A percentile compares a stretch with the other conserved stretches of the same genome.
Conservation (phyloP, 2,113 vertebrate species). For the Peucedramus taeniatus region DNA sequence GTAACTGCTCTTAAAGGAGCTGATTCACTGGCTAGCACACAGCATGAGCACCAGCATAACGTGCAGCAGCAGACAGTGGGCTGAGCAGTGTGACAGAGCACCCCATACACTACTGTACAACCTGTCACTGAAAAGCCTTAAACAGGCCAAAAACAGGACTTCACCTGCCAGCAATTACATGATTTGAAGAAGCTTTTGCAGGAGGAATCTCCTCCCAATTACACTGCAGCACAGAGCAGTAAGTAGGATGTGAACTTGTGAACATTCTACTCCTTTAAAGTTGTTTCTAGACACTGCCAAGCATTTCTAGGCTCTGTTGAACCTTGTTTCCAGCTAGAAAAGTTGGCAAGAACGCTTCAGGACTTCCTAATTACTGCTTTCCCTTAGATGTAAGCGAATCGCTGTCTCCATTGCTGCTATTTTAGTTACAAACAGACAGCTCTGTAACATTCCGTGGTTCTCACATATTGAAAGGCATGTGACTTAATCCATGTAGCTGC, state of each 20-base stretch:
- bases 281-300: not conserved
- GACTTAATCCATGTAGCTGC: not conserved
- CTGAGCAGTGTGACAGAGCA: not conserved
- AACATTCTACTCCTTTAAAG: not conserved
- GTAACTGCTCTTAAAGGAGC: not conserved
- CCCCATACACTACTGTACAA: not conserved
- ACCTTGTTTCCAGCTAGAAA: not conserved
- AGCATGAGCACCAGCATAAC: fast-evolving
- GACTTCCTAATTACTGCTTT: not conserved
- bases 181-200: not conserved
- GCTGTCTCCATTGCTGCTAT: not conserved
- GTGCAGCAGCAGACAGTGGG: not conserved
- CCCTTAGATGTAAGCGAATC: not conserved
- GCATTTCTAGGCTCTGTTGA: not conserved
- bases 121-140: not conserved
- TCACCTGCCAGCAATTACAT: not conserved
- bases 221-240: not conserved
- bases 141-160: not conserved
- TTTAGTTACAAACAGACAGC: not conserved
- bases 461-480: not conserved
- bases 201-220: not conserved
- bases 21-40: not conserved
- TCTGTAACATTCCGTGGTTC: not conserved
- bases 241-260: not conserved
- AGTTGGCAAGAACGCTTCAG: not conserved